These are phyloP conservation scores for Perizoma flavofasciatum DNA, from an alignment of 2,888 invertebrate genomes.

Conservation along the genomic window DNA sequence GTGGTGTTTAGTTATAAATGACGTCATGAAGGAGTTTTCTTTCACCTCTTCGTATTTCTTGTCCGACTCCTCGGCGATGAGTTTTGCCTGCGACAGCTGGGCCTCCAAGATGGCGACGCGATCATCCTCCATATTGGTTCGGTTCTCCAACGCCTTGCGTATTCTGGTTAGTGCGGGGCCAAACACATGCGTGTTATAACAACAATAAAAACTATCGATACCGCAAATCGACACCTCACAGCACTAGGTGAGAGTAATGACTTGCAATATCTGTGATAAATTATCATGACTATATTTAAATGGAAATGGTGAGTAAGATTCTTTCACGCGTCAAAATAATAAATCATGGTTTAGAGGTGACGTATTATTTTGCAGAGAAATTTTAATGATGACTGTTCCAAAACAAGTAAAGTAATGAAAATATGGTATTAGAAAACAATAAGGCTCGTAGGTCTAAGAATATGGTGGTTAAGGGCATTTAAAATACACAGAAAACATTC, in stretches of 20 bases:
- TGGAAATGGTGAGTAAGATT: constrained; percentile 31
- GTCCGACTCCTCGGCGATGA: constrained; percentile 99
- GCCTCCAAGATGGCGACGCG: constrained; percentile 98
- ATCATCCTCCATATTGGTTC: constrained; percentile 99
- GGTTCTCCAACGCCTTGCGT: constrained; percentile 99
- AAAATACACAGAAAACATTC: constrained; percentile 61
- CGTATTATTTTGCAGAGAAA: constrained; percentile 29
- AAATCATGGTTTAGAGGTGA: constrained; percentile 27
- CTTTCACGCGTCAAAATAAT: constrained; percentile 39
- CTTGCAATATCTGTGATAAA: constrained; percentile 41
- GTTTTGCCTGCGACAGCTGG: constrained; percentile 99
- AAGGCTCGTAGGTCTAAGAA: constrained; percentile 40
- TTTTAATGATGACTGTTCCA: constrained; percentile 22
- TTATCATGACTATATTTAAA: constrained; percentile 37
- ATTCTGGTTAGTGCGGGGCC: constrained; percentile 89
- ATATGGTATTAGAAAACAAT: constrained; percentile 26
- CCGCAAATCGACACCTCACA: constrained; percentile 28
- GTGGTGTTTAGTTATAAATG: constrained; percentile 26
- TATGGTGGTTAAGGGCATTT: constrained; percentile 72
- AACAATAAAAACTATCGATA: constrained; percentile 58
- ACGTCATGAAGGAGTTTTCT: constrained; percentile 51
- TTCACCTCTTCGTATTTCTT: constrained; percentile 99
- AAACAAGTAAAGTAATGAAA: constrained; percentile 31
- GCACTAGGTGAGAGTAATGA: constrained; percentile 32
- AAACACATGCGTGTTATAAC: constrained; percentile 83